Conservation (phyloP, 2,888 invertebrate genomes). For the Hydriomena furcata region DNA sequence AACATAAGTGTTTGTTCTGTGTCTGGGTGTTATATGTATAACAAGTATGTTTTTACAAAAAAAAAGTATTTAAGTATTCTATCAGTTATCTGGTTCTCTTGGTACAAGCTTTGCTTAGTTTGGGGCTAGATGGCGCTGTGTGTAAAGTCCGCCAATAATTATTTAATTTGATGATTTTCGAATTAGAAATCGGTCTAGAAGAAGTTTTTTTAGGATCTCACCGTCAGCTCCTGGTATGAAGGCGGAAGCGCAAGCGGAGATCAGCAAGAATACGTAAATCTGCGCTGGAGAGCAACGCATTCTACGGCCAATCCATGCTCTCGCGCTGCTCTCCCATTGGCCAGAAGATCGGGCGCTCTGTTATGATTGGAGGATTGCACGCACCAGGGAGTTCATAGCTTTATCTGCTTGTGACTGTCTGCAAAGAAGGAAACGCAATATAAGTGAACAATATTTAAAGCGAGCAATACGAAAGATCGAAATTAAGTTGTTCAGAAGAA, state of each 20-base stretch:
- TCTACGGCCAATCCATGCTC: constrained; percentile 81
- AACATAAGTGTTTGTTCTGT: no score
- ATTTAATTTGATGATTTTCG: no score
- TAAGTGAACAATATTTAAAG: no score
- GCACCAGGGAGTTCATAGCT: constrained; percentile 5
- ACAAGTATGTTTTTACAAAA: no score
- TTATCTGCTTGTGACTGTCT: constrained; percentile 6
- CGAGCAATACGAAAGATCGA: no score
- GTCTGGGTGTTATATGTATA: no score
- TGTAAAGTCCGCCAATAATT: no score
- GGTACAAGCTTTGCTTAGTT: no score
- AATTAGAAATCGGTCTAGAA: neutral
- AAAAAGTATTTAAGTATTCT: no score
- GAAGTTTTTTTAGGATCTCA: constrained; percentile 39
- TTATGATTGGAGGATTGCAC: constrained; percentile 24
- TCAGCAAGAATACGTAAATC: constrained; percentile 64
- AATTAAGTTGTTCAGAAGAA: no score
- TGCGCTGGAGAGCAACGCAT: constrained; percentile 76
- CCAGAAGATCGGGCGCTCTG: constrained; percentile 42
- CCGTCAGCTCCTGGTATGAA: constrained; percentile 75
- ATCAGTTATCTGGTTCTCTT: no score
- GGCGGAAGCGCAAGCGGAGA: constrained; percentile 57
- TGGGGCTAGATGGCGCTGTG: no score
- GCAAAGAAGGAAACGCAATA: neutral
- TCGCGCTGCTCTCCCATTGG: constrained; percentile 60